Evolutionary conservation across 2,797 vertebrate species (phyloP), one percentile per base, ranked within the genome.

Genomic region (Arrhamphus sclerolepis): DNA sequence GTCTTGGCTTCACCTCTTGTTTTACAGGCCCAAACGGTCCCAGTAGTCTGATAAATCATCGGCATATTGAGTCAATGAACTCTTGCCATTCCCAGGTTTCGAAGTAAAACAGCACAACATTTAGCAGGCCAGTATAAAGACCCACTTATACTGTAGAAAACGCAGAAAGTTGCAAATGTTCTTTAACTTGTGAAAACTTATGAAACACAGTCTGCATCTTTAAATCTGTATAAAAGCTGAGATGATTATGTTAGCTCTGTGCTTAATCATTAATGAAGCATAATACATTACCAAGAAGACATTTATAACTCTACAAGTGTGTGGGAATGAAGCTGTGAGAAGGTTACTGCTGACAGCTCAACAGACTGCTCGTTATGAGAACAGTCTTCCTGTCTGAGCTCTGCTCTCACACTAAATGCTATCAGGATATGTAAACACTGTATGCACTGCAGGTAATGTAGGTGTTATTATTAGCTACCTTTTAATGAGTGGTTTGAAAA

Each of bases 21-120:
- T 92, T 88, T 90, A 92, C 84, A 92, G 89, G 83, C 75, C 78
- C 77, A 85, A 90, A 87, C 80, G 75, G 82, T 89, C 91, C 88
- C 87, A 72, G 59, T 62, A 72, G 88, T 77, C 85, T 79, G 87
- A 90, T 91, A 91, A 91, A 89, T 90, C 81, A 83, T 72, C 74
- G 49, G 70, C 74, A 85, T 81, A 89, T 89, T 69, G 82, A 89
- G 85, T 92, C 80, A 81, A 81, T 86, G 82, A 88, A 90, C 87
- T 85, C 78, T 81, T 88, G 76, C 83, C 88, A 83, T 83, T 89
- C 84, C 87, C 74, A 81, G 74, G 83, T 88, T 84, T 78, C 77
- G 82, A 87, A 82, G 78, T 73, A 59, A 55, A 51, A 72, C 53
- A 85, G 57, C 65, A 78, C 72, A 85, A 75, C 55, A 65, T 66